Evolutionary conservation across 1,140 invertebrate species (phyloP).

Genomic region (Hermetia illucens): DNA sequence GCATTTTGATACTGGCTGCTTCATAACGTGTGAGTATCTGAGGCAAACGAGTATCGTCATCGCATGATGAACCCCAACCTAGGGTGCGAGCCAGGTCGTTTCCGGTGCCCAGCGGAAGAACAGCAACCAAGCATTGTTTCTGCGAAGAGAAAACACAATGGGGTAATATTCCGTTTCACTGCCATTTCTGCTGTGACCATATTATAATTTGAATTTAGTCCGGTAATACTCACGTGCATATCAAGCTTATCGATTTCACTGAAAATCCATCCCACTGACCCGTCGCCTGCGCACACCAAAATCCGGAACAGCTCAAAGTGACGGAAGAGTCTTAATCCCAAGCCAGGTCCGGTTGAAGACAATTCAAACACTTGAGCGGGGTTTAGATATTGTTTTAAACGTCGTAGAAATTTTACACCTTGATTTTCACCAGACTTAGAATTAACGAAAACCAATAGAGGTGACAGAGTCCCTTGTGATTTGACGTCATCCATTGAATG

Average conservation of each 20-base stretch:
- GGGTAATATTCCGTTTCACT: too few species aligned
- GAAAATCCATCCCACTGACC: constrained; percentile 87
- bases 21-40: constrained; percentile 87
- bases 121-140: constrained; percentile 83
- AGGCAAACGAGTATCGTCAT: constrained; percentile 86
- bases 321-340: constrained; percentile 75
- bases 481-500: constrained; percentile 83
- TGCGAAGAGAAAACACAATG: constrained; percentile 31
- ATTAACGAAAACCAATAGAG: constrained; percentile 91
- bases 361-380: constrained; percentile 97
- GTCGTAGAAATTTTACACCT: constrained; percentile 82
- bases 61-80: constrained; percentile 92
- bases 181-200: too few species aligned
- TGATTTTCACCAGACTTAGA: constrained; percentile 96
- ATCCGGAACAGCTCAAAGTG: constrained; percentile 86
- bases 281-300: constrained; percentile 85
- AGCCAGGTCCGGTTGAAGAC: constrained; percentile 68
- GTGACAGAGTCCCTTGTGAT: constrained; percentile 50
- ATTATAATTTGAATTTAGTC: too few species aligned
- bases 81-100: constrained; percentile 89
- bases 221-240: constrained; percentile 79
- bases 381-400: constrained; percentile 92
- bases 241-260: constrained; percentile 83
- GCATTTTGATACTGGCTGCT: constrained; percentile 87
- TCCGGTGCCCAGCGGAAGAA: constrained; percentile 86